Conservation (phyloP, 2,113 vertebrate species). For the Halcyon malimbica region DNA sequence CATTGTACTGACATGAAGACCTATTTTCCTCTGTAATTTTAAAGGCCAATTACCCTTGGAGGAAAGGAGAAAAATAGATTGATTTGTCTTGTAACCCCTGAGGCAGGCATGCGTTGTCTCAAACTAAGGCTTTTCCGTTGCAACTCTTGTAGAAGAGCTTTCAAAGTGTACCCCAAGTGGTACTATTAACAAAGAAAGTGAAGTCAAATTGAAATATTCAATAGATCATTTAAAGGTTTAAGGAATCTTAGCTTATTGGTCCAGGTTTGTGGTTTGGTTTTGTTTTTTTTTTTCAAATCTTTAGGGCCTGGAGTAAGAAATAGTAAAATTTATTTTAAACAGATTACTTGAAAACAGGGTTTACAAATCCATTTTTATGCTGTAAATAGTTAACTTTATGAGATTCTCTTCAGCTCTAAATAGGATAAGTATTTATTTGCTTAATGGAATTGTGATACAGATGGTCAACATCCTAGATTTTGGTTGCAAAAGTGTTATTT, state of each 20-base stretch:
- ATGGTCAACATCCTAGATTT: background rate
- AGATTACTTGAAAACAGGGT: background rate
- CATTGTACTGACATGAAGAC: conserved; percentile 26
- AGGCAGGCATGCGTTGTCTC: conserved; percentile 56
- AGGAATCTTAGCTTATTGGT: background rate
- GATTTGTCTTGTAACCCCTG: conserved; percentile 73
- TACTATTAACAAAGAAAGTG: conserved; percentile 22
- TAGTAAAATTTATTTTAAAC: background rate
- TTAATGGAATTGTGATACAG: background rate
- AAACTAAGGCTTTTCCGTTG: conserved; percentile 41
- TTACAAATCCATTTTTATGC: conserved; percentile 15
- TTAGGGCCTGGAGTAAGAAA: background rate
- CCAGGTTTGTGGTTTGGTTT: background rate
- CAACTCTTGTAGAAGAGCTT: conserved; percentile 18
- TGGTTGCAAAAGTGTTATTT: background rate
- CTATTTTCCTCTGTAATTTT: conserved; percentile 62
- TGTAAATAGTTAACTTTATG: background rate
- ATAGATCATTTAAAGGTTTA: background rate
- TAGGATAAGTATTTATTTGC: background rate
- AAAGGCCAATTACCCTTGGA: conserved; percentile 72
- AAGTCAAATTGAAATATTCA: conserved; percentile 50
- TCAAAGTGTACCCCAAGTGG: conserved; percentile 16
- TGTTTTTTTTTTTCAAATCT: background rate
- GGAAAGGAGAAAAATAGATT: conserved; percentile 62
- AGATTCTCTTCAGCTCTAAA: conserved; percentile 2